Evolutionary conservation across 35 echinoderm and acorn worm species (phyloP), one percentile per base, ranked within the genome.

Genomic region (Hemicentrotus pulcherrimus): DNA sequence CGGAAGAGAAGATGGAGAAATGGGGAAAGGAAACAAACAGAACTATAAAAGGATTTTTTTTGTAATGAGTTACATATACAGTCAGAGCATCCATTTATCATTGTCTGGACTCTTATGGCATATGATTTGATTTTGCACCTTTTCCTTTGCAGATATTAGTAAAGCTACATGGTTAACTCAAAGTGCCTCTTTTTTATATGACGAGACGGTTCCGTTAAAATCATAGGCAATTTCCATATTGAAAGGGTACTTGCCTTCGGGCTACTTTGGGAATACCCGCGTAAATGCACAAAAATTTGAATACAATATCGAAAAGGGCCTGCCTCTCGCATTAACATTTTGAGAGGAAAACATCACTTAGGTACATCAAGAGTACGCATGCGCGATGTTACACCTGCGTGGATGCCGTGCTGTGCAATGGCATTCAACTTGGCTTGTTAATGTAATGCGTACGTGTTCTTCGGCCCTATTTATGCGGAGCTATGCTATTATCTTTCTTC

Each of bases 151-250:
- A 22, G 65, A 78, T 78, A 28, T 28, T 8, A 78, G 65, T 22
- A 78, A 8, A 78, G 0, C 65, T 78, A 22, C 19, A 78, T 78
- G 65, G 65, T n/a, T n/a, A 22, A 22, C 65, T 78, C 4, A 78
- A 78, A 78, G 65, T 78, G 65, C 65, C 65, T 78, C 65, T 78
- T 78, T 28, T 78, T 78, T 78, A 78, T 78, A 78, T 78, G 65
- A 78, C 65, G 22, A 78, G 65, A 78, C n/a, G 65, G 19, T 78
- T 78, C 65, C 65, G 65, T 78, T 78, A n/a, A 78, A 78, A 78
- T 78, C 65, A 78, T 78, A 28, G 65, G 65, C 65, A 78, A 78
- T 78, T 78, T 78, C 65, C 65, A 78, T 78, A n/a, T 78, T 78
- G 65, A 78, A 78, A 78, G 65, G 65, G 65, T 78, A 78, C 65